Conservation (phyloP, 2,113 vertebrate genomes). For the Nycticryphes semicollaris region DNA sequence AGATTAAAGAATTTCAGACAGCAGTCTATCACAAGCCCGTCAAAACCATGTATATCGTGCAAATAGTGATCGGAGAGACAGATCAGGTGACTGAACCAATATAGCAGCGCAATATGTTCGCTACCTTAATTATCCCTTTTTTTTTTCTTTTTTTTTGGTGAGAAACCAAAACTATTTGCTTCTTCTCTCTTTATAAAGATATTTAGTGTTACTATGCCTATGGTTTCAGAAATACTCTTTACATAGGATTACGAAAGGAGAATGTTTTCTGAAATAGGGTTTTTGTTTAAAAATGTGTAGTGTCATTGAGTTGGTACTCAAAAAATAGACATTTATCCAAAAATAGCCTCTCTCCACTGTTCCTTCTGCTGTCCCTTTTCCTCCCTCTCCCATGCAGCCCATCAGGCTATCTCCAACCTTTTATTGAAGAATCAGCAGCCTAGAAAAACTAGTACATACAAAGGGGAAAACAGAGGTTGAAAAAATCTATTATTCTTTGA, state of each 20-base stretch:
- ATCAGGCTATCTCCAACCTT: not conserved
- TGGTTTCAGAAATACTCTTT: not conserved
- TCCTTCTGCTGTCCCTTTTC: not conserved
- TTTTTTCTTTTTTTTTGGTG: constrained; percentile 17
- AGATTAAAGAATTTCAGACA: constrained; percentile 73
- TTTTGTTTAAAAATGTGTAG: not conserved
- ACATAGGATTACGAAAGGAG: not conserved
- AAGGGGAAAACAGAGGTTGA: not conserved
- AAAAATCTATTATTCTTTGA: not conserved
- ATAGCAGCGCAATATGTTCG: constrained; percentile 65
- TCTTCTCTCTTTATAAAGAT: not conserved
- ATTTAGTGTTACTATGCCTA: constrained; percentile 31
- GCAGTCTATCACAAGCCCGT: constrained; percentile 72
- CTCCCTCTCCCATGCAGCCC: not conserved
- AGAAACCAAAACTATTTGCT: constrained; percentile 47
- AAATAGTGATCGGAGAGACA: constrained; percentile 68
- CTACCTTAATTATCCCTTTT: constrained; percentile 61
- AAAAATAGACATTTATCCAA: not conserved
- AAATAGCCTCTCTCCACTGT: not conserved
- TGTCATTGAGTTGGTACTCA: not conserved
- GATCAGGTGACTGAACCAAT: constrained; percentile 72
- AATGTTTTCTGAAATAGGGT: not conserved
- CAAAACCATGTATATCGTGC: constrained; percentile 66
- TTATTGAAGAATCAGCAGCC: not conserved
- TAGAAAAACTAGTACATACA: not conserved